Conservation (phyloP, 2,113 vertebrate genomes). For the Pterocles burchelli region DNA sequence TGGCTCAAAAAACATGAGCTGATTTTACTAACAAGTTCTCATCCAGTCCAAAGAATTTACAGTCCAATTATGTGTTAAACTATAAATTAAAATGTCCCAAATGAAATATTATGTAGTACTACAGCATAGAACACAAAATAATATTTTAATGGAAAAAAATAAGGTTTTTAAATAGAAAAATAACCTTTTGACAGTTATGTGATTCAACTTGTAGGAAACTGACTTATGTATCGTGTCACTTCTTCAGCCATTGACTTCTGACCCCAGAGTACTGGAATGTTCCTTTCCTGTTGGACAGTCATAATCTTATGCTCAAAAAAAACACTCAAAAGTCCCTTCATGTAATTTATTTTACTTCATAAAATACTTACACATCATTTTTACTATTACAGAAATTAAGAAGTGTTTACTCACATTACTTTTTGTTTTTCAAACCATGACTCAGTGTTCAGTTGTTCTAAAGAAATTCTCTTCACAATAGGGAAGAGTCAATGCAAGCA, state of each 20-base stretch:
- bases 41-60: neutral
- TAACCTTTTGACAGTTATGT: neutral
- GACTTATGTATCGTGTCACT: neutral
- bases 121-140: neutral
- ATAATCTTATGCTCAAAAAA: neutral
- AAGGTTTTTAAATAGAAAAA: neutral
- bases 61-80: neutral
- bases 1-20: neutral
- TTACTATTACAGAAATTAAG: neutral
- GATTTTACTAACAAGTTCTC: neutral
- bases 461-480: neutral
- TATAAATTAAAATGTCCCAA: neutral
- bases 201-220: neutral
- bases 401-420: neutral
- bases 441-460: neutral
- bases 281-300: neutral
- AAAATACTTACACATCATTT: neutral
- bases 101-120: neutral
- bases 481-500: neutral
- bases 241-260: neutral
- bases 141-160: neutral
- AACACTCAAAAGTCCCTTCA: neutral
- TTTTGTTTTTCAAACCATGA: neutral
- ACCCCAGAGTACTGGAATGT: neutral
- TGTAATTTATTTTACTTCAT: neutral